Conservation (phyloP, 1,140 invertebrate genomes). For the Pseudoatta argentina region DNA sequence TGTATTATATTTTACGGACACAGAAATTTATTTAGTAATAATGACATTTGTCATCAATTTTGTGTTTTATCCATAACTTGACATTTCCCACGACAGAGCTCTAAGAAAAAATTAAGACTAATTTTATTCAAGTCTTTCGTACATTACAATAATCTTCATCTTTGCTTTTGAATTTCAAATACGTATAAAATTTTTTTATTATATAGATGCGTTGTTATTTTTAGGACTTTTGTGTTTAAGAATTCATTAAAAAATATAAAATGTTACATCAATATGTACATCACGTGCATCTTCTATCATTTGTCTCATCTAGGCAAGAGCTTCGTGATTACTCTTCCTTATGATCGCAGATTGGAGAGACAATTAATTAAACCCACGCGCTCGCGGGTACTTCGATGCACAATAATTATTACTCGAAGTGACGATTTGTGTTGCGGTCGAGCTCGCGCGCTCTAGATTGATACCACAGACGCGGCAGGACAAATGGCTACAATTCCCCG, state of each 20-base stretch:
- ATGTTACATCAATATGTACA: background rate
- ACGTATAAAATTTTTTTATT: background rate
- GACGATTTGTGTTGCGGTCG: slow-evolving; percentile 76
- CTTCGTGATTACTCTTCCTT: slow-evolving; percentile 12
- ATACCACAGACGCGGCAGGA: slow-evolving; percentile 71
- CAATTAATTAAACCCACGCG: slow-evolving; percentile 59
- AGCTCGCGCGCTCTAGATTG: slow-evolving; percentile 73
- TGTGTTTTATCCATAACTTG: background rate
- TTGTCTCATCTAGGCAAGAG: background rate
- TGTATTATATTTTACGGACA: background rate
- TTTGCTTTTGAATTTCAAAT: background rate
- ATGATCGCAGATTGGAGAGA: background rate
- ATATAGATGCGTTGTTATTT: background rate
- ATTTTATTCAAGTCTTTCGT: background rate
- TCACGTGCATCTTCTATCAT: slow-evolving; percentile 5
- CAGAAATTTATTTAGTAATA: background rate
- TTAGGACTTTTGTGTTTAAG: background rate
- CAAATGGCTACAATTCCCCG: slow-evolving; percentile 75
- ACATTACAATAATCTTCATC: background rate
- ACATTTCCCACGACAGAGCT: background rate
- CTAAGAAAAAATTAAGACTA: background rate
- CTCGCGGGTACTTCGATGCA: slow-evolving; percentile 33
- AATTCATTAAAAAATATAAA: background rate
- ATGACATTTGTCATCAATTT: background rate
- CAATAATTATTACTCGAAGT: slow-evolving; percentile 78